Evolutionary conservation across 1,140 invertebrate species (phyloP), one percentile per base, ranked within the genome.

Genomic region (Heterodera schachtii): DNA sequence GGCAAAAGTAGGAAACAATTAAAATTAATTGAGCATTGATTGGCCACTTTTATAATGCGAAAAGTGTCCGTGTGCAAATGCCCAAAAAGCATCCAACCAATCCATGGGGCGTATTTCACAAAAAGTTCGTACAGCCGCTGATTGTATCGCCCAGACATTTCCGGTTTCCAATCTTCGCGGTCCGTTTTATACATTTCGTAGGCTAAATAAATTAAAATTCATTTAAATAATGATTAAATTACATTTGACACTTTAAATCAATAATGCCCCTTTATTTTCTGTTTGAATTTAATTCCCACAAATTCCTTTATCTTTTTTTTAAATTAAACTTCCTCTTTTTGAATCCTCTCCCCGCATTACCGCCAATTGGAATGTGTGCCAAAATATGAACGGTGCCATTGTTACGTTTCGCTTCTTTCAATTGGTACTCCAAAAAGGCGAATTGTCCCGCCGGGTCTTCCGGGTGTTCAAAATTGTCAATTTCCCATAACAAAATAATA

Each of bases 31-130:
- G 21, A 2, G 52, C 67, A 31, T 49, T 31, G 19, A 3, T 8
- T 73, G 7, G 43, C 13, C 31, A 84, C 86, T 70, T 84, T 85
- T 47, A 88, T 71, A 52, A 88, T 46, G 75, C 86, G 84, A 69
- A 88, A 88, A 46, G 87, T 89, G 75, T 88, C 87, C 19, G 87
- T 87, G 73, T 88, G 87, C 75, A 88, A 86, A 82, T 88, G 87
- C 8, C 87, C 87, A 79, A 89, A 88, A 41, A 88, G 78, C 87
- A 88, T 88, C 84, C 84, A 87, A 47, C 83, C 79, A 73, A 88
- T 88, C 16, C 78, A 82, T 4, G 80, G 43, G 3, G 80, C 69
- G 66, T 86, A 89, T 47, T 83, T 76, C 16, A 79, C 75, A 21
- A 84, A 85, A 41, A 88, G 81, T 43, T 88, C 74, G 9, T 86